Conservation (phyloP, 2,797 vertebrate genomes). For the Thaleichthys pacificus region DNA sequence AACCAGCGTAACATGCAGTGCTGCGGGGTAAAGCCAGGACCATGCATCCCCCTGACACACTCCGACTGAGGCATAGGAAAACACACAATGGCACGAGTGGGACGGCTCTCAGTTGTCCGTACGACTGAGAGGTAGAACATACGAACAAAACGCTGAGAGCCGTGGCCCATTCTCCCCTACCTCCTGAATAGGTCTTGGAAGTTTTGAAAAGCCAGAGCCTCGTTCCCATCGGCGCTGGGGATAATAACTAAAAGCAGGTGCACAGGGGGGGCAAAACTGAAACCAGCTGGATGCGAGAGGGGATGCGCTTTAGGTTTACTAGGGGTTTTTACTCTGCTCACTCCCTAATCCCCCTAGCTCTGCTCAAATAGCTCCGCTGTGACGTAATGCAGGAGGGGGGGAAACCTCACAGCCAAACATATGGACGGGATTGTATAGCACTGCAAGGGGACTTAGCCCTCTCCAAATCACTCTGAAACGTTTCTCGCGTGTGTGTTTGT, state of each 20-base stretch:
- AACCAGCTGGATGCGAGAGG: slow-evolving; percentile 71
- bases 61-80: slow-evolving; percentile 51
- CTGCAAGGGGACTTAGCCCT: slow-evolving; percentile 43
- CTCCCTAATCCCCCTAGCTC: slow-evolving; percentile 72
- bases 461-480: slow-evolving; percentile 16
- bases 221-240: slow-evolving; percentile 62
- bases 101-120: slow-evolving; percentile 17
- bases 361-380: slow-evolving; percentile 73
- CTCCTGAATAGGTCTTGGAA: slow-evolving; percentile 60
- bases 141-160: slow-evolving; percentile 30
- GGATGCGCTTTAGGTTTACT: slow-evolving; percentile 69
- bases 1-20: slow-evolving; percentile 39
- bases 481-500: slow-evolving; percentile 20
- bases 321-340: slow-evolving; percentile 60
- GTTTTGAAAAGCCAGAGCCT: slow-evolving; percentile 66
- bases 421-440: slow-evolving; percentile 62
- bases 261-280: slow-evolving; percentile 62
- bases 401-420: slow-evolving; percentile 56
- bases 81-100: slow-evolving; percentile 58
- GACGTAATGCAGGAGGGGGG: slow-evolving; percentile 66
- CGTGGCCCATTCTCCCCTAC: slow-evolving; percentile 42
- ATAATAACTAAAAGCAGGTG: slow-evolving; percentile 86
- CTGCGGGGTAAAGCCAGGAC: slow-evolving; percentile 54
- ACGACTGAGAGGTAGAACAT: slow-evolving; percentile 30
- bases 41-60: slow-evolving; percentile 39